Evolutionary conservation across 2,888 invertebrate genomes (phyloP).

Genomic region (Carabus problematicus): DNA sequence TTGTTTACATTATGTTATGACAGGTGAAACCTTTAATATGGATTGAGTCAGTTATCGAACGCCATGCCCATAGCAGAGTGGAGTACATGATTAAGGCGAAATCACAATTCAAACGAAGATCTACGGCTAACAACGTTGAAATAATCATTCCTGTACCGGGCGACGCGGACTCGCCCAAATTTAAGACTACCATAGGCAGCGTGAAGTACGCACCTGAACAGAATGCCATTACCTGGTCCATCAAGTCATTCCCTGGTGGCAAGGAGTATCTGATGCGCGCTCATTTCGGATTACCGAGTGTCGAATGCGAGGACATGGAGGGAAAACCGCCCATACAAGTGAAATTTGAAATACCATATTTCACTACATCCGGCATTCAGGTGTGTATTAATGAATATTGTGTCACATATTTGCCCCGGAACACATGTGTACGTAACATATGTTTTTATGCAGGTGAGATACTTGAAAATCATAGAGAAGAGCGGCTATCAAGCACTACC

Average conservation of each 20-base stretch:
- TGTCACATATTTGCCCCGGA: not conserved
- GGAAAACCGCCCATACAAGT: conserved; percentile 98
- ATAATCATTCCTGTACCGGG: conserved; percentile 95
- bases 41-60: conserved; percentile 98
- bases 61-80: conserved; percentile 95
- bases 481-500: conserved; percentile 98
- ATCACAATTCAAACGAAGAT: conserved; percentile 96
- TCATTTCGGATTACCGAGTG: conserved; percentile 96
- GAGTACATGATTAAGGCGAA: conserved; percentile 99
- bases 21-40: conserved; percentile 91
- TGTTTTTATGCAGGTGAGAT: conserved; percentile 67
- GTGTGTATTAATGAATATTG: conserved; percentile 60
- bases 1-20: conserved; percentile 22
- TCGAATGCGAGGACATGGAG: conserved; percentile 91
- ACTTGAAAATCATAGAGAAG: conserved; percentile 98
- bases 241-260: conserved; percentile 97
- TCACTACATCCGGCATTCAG: conserved; percentile 98
- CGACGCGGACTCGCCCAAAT: conserved; percentile 98
- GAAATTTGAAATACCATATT: conserved; percentile 98
- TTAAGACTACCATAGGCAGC: conserved; percentile 95
- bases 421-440: not conserved
- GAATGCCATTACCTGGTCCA: conserved; percentile 96
- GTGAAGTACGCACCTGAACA: conserved; percentile 98
- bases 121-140: conserved; percentile 98
- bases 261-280: conserved; percentile 98